phyloP scores from a whole-genome alignment of 1,140 invertebrate species.

The Camponotus pennsylvanicus region DNA sequence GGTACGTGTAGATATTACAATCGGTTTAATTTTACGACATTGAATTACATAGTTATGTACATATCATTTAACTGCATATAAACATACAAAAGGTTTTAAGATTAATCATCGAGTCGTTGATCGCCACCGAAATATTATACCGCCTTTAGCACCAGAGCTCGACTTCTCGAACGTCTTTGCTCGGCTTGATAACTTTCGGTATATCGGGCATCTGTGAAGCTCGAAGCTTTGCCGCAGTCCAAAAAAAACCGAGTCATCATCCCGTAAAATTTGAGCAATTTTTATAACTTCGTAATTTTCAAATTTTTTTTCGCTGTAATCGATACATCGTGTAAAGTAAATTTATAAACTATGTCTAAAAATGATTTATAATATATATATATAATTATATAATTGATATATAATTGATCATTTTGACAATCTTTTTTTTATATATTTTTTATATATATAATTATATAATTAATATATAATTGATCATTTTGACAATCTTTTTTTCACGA shows the following conservation, averaged over 20 bases:
- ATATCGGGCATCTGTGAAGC: slow-evolving; percentile 8
- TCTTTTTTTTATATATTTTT: too few relatives aligned
- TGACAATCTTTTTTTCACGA: not conserved
- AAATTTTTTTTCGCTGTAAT: not conserved
- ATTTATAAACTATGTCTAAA: not conserved
- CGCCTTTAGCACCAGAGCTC: slow-evolving; percentile 19
- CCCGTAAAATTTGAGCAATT: slow-evolving; percentile 1
- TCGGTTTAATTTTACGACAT: slow-evolving; percentile 76
- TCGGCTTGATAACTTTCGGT: slow-evolving; percentile 2
- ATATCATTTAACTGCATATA: slow-evolving; percentile 83
- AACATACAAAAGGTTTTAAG: slow-evolving; percentile 81
- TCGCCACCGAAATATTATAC: slow-evolving; percentile 16
- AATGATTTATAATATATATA: not conserved
- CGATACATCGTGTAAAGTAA: not conserved
- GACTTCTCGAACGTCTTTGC: not conserved
- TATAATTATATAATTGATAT: too few relatives aligned
- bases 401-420: too few relatives aligned
- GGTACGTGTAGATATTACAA: slow-evolving; percentile 76
- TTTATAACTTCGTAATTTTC: not conserved
- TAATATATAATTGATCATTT: not conserved
- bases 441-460: too few relatives aligned
- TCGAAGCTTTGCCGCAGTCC: slow-evolving; percentile 15
- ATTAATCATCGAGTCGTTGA: slow-evolving; percentile 74
- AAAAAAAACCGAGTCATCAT: slow-evolving; percentile 1
- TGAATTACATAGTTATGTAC: slow-evolving; percentile 75